Percentiles rank a stretch among this genome's conserved stretches.
These are phyloP conservation scores for Steromphala cineraria DNA, from an alignment of 2,888 invertebrate species.

Conservation along the genomic window DNA sequence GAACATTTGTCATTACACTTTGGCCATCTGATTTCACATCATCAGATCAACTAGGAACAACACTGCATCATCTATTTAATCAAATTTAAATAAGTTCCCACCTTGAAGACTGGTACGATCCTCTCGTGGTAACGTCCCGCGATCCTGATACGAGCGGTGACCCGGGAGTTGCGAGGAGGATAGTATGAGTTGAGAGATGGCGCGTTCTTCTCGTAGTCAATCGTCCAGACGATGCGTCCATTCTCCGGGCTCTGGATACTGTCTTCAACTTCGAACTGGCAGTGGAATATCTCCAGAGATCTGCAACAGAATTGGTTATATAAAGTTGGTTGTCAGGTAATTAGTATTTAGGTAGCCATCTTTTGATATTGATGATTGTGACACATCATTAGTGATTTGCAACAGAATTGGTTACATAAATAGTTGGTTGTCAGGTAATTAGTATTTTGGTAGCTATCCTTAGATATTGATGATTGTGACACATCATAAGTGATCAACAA, in stretches of 20 bases:
- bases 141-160: constrained; percentile 61
- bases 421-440: no score
- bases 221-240: constrained; percentile 91
- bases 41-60: no score
- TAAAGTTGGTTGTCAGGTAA: not conserved
- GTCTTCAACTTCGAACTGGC: constrained; percentile 92
- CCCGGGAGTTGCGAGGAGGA: constrained; percentile 53
- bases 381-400: no score
- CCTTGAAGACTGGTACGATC: constrained; percentile 68
- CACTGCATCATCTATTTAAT: no score
- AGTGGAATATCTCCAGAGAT: constrained; percentile 89
- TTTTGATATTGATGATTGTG: no score
- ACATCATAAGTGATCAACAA: no score
- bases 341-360: no score
- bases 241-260: constrained; percentile 82
- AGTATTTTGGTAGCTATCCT: no score
- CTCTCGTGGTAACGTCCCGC: constrained; percentile 52
- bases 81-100: constrained; percentile 27
- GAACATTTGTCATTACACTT: no score
- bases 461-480: no score
- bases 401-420: no score
- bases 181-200: constrained; percentile 54
- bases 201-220: constrained; percentile 81
- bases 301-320: constrained; percentile 63
- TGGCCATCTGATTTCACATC: no score